Conservation (phyloP, 2,888 invertebrate species). For the Rutpela maculata region DNA sequence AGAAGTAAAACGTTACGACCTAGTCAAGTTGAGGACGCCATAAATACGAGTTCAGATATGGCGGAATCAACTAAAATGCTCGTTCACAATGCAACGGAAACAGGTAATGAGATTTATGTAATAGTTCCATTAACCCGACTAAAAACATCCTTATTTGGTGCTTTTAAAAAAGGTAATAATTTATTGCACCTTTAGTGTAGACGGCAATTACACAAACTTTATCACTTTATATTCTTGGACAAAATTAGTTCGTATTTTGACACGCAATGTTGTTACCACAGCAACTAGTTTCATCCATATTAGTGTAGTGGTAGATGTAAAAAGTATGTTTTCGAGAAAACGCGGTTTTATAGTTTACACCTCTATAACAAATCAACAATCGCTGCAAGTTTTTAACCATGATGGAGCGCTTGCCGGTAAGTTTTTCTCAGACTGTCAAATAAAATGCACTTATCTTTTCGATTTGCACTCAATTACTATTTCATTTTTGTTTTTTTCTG, state of each 20-base stretch:
- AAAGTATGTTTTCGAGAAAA: too few species aligned
- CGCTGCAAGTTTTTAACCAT: too few species aligned
- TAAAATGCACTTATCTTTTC: too few species aligned
- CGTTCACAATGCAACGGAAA: conserved; percentile 72
- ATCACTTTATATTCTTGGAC: neutral
- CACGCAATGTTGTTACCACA: neutral
- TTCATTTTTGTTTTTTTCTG: too few species aligned
- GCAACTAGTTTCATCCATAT: neutral
- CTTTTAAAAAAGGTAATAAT: conserved; percentile 13
- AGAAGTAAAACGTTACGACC: conserved; percentile 76
- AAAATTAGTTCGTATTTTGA: neutral
- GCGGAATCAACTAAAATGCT: conserved; percentile 75
- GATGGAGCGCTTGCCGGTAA: too few species aligned
- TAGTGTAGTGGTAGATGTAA: too few species aligned
- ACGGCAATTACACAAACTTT: neutral
- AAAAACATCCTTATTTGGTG: neutral
- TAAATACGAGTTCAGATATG: conserved; percentile 76
- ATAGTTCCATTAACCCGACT: conserved; percentile 3
- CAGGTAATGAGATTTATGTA: conserved; percentile 35
- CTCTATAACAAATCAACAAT: too few species aligned
- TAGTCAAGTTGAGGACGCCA: conserved; percentile 77
- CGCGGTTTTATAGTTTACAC: too few species aligned
- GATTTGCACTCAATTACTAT: too few species aligned
- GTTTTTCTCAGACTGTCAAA: too few species aligned
- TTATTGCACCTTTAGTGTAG: neutral